Percentiles rank a stretch among this genome's conserved stretches.
phyloP scores from a whole-genome alignment of 2,888 invertebrate genomes.

The Ernsta delagoae region DNA sequence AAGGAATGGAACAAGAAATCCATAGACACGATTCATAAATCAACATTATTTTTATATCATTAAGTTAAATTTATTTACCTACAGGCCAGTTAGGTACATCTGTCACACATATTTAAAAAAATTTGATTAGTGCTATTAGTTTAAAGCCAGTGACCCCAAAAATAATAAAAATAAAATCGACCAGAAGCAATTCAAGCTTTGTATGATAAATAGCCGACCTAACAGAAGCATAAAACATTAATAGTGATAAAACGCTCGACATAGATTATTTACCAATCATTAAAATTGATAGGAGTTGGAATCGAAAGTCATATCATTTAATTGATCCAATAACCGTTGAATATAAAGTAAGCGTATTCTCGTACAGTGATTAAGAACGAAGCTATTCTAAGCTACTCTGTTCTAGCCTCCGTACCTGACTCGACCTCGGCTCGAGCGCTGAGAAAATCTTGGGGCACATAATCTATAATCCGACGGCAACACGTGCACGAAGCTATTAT shows the following conservation, averaged over 20 bases:
- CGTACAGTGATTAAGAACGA: conserved; percentile 30
- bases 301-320: conserved; percentile 37
- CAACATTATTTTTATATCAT: background rate
- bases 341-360: conserved; percentile 32
- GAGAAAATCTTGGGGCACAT: conserved; percentile 80
- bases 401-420: conserved; percentile 67
- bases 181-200: background rate
- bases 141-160: background rate
- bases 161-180: background rate
- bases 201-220: conserved; percentile 18
- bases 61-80: too few relatives aligned
- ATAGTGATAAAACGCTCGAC: conserved; percentile 28
- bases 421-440: conserved; percentile 66
- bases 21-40: conserved; percentile 49
- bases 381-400: conserved; percentile 52
- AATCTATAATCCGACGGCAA: conserved; percentile 83
- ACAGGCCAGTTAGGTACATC: background rate
- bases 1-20: conserved; percentile 53
- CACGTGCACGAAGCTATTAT: conserved; percentile 83
- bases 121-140: background rate
- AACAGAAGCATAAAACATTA: conserved; percentile 28
- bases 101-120: too few relatives aligned
- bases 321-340: conserved; percentile 37
- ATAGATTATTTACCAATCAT: conserved; percentile 36
- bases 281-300: conserved; percentile 34